Conservation (phyloP, 2,888 invertebrate genomes). For the Scaptomyza reducta region DNA sequence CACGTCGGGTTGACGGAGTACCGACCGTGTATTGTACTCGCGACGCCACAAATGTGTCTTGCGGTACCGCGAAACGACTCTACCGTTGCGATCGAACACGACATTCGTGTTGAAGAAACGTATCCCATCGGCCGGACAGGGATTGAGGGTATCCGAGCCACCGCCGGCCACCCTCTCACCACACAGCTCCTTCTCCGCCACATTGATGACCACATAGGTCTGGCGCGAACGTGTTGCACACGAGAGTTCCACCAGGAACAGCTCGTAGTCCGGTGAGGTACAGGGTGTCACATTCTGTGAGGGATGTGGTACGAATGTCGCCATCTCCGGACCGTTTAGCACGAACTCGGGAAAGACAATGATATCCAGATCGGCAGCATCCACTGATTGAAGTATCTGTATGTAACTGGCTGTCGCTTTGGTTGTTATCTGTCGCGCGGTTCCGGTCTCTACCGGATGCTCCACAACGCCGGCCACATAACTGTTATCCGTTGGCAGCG, state of each 20-base stretch:
- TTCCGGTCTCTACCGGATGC: conserved; percentile 83
- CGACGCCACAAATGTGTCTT: conserved; percentile 83
- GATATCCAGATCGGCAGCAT: conserved; percentile 86
- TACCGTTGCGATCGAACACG: conserved; percentile 90
- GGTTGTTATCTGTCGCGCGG: conserved; percentile 37
- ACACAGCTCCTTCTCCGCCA: conserved; percentile 87
- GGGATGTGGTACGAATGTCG: conserved; percentile 82
- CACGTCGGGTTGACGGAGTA: conserved; percentile 85
- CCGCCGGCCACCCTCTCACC: conserved; percentile 17
- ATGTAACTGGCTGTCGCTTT: conserved; percentile 52
- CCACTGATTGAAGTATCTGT: conserved; percentile 71
- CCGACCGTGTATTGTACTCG: conserved; percentile 85
- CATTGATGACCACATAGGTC: conserved; percentile 85
- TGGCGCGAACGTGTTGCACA: conserved; percentile 85
- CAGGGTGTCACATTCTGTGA: conserved; percentile 80
- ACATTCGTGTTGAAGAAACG: conserved; percentile 90
- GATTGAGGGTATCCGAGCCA: conserved; percentile 47
- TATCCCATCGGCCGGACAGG: conserved; percentile 63
- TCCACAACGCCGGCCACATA: conserved; percentile 88
- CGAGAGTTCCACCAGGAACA: conserved; percentile 84
- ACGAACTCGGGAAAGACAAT: conserved; percentile 91
- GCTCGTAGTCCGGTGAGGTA: conserved; percentile 56
- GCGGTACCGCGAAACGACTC: conserved; percentile 86
- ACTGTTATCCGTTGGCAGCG: conserved; percentile 81
- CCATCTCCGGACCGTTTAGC: conserved; percentile 67